Evolutionary conservation across 2,113 vertebrate genomes (phyloP).

Genomic region (Elephas maximus): DNA sequence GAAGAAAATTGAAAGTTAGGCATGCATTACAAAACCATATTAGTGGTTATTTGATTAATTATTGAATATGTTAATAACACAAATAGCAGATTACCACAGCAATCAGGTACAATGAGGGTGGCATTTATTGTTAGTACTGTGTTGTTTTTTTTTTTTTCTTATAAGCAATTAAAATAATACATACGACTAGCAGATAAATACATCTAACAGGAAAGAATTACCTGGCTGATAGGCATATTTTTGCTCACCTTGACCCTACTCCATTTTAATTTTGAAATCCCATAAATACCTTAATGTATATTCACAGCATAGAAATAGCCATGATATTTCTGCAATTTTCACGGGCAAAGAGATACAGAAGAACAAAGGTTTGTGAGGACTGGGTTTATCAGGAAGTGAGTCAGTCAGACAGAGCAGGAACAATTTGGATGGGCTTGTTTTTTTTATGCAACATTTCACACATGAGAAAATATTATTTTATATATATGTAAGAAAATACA

Average conservation of each 20-base stretch:
- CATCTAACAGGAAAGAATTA: background rate
- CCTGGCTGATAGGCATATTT: background rate
- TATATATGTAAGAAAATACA: background rate
- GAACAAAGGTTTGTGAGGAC: background rate
- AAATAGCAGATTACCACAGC: background rate
- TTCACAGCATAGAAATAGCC: background rate
- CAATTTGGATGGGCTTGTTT: background rate
- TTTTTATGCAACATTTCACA: background rate
- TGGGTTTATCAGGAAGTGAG: background rate
- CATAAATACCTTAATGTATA: background rate
- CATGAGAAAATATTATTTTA: background rate
- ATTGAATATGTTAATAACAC: background rate
- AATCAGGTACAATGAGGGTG: background rate
- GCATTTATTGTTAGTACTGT: background rate
- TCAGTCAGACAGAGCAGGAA: background rate
- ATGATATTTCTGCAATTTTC: background rate
- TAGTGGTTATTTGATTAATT: constrained; percentile 45
- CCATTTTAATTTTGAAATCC: background rate
- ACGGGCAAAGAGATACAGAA: background rate
- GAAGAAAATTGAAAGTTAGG: constrained; percentile 64
- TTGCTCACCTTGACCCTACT: background rate
- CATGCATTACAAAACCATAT: constrained; percentile 10
- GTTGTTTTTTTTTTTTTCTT: background rate
- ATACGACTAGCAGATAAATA: background rate
- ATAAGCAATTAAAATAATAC: constrained; percentile 13